Evolutionary conservation across 2,797 vertebrate genomes (phyloP), one percentile per base, ranked within the genome.

Genomic region (Podarcis siculus): DNA sequence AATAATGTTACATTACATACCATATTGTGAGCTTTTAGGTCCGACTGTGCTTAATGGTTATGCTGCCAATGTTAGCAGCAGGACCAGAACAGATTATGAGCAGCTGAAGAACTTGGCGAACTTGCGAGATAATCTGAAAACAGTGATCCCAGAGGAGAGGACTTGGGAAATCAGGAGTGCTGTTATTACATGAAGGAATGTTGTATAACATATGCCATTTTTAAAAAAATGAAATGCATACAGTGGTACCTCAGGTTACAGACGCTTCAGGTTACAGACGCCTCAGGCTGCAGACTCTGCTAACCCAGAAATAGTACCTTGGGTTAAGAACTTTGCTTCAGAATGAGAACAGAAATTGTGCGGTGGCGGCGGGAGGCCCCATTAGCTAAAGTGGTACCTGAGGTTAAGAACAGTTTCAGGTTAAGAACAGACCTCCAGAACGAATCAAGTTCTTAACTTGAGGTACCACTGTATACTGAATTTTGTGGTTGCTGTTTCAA

Each of bases 11-110:
- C 82, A 89, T 73, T 71, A 72, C 0, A 13, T 78, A 90, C 66
- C 92, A 39, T 37, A 55, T 92, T 95, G 94, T 90, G 90, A 90
- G 78, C 64, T 91, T 93, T 89, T 94, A 93, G 95, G 81, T 91
- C 90, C 92, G 78, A 91, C 92, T 93, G 92, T 1, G 78, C 86
- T 73, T 90, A 91, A 89, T 83, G 58, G 64, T 3, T 82, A 67
- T 83, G 64, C 86, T 93, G 91, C 77, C 92, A 95, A 94, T 94
- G 89, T 69, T 76, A 94, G 82, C 91, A 91, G 93, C 3, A 0
- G 90, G 92, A 67, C 69, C 79, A 86, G 64, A 91, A 90, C 85
- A 92, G 91, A 86, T 92, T 87, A 91, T 81, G 79, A 92, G 83
- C 42, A 91, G 84, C 90, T 83, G 91, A 91, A 89, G 82, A 93